phyloP scores from a whole-genome alignment of 30 jellyfish, hydroid and myxozoan genomes.

The Mastigias papua region DNA sequence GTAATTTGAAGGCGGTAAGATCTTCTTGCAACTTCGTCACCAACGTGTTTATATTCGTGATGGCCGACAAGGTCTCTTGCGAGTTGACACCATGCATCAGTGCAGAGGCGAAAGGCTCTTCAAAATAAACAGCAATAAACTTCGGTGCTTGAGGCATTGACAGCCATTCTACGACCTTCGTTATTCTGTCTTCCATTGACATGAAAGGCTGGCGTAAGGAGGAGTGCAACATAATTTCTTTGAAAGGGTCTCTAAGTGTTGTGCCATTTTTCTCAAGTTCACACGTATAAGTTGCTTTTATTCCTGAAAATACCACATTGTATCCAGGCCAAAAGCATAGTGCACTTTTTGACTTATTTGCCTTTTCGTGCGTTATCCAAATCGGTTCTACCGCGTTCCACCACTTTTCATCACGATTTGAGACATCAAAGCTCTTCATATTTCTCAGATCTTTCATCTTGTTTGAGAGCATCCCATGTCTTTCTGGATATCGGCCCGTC shows the following conservation, averaged over 20 bases:
- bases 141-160: constrained; percentile 75
- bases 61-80: constrained; percentile 50
- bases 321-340: constrained; percentile 98
- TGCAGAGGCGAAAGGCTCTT: constrained; percentile 90
- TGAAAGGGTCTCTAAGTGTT: constrained; percentile 79
- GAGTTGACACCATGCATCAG: constrained; percentile 69
- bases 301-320: constrained; percentile 47
- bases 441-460: constrained; percentile 70
- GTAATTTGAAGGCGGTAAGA: constrained; percentile 19
- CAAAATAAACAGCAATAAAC: constrained; percentile 93
- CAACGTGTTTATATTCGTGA: constrained; percentile 57
- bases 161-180: constrained; percentile 77
- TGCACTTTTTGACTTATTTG: constrained; percentile 79
- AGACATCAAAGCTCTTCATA: constrained; percentile 76
- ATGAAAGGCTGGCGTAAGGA: constrained; percentile 46
- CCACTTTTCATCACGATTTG: constrained; percentile 75
- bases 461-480: constrained; percentile 95
- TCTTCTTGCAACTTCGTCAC: constrained; percentile 38
- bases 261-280: constrained; percentile 51
- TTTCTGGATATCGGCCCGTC: constrained; percentile 90
- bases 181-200: constrained; percentile 82
- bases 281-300: constrained; percentile 43
- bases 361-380: constrained; percentile 85
- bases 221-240: constrained; percentile 68
- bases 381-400: constrained; percentile 94